phyloP scores from a whole-genome alignment of 2,888 invertebrate species.

The Drosophila colorata region DNA sequence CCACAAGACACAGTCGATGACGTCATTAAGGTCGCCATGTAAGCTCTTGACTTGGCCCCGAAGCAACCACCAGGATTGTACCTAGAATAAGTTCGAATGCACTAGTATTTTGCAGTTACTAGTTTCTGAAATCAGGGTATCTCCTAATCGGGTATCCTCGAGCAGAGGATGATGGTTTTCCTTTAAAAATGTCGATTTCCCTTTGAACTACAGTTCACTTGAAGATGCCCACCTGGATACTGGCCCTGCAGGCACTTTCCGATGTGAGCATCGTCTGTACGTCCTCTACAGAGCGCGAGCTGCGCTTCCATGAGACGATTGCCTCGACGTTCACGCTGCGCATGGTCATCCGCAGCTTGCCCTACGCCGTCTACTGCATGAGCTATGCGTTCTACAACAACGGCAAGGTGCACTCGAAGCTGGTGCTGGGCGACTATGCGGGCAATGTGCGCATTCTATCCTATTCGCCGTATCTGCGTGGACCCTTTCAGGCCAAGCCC shows the following conservation, averaged over 20 bases:
- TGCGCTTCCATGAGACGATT: slow-evolving; percentile 92
- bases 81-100: too few species aligned
- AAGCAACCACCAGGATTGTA: too few species aligned
- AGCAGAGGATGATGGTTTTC: too few species aligned
- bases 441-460: slow-evolving; percentile 89
- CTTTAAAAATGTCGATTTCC: not conserved
- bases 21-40: too few species aligned
- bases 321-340: slow-evolving; percentile 90
- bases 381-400: slow-evolving; percentile 77
- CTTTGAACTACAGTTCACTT: slow-evolving; percentile 86
- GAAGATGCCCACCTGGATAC: slow-evolving; percentile 90
- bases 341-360: slow-evolving; percentile 88
- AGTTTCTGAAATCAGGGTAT: too few species aligned
- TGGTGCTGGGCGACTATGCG: slow-evolving; percentile 91
- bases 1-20: too few species aligned
- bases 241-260: slow-evolving; percentile 90
- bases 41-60: too few species aligned
- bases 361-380: slow-evolving; percentile 81
- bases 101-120: too few species aligned
- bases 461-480: slow-evolving; percentile 88
- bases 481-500: slow-evolving; percentile 90
- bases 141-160: too few species aligned
- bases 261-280: slow-evolving; percentile 92
- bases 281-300: slow-evolving; percentile 91
- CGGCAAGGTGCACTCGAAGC: slow-evolving; percentile 83